Evolutionary conservation across 2,888 invertebrate species (phyloP).

Genomic region (Rhagonycha fulva): DNA sequence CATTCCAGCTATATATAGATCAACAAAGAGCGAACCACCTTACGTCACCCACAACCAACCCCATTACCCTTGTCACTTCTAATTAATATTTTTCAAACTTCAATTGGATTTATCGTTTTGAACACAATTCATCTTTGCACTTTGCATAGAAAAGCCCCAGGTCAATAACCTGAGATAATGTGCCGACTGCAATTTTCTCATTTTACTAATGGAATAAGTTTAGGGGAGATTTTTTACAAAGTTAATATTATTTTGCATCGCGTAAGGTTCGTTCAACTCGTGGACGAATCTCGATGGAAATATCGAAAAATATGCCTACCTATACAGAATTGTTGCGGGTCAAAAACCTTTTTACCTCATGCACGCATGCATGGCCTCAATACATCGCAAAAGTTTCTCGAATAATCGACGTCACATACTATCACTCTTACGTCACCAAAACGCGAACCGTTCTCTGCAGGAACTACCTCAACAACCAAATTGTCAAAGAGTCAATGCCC

Average conservation of each 20-base stretch:
- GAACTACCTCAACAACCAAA: slow-evolving; percentile 43
- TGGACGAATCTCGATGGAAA: background rate
- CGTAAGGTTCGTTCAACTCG: slow-evolving; percentile 33
- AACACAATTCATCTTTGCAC: background rate
- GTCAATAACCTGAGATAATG: background rate
- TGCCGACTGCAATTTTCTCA: background rate
- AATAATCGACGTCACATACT: slow-evolving; percentile 48
- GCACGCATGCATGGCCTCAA: slow-evolving; percentile 39
- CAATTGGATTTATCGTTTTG: background rate
- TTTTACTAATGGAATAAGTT: slow-evolving; percentile 2
- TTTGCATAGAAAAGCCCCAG: background rate
- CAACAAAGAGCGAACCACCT: slow-evolving; percentile 6
- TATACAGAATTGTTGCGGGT: slow-evolving; percentile 36
- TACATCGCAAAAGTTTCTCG: slow-evolving; percentile 46
- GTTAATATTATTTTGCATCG: slow-evolving; percentile 16
- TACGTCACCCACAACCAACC: slow-evolving; percentile 14
- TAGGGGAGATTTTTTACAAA: slow-evolving; percentile 1
- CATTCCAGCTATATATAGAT: background rate
- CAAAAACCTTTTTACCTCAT: slow-evolving; percentile 60
- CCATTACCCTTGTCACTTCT: background rate
- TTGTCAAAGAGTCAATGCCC: slow-evolving; percentile 45
- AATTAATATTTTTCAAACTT: background rate
- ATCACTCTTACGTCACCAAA: slow-evolving; percentile 48
- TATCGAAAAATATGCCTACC: background rate
- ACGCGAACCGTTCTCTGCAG: slow-evolving; percentile 37